Evolutionary conservation across 2,888 invertebrate species (phyloP), one percentile per base, ranked within the genome.

Genomic region (Cephonodes hylas): DNA sequence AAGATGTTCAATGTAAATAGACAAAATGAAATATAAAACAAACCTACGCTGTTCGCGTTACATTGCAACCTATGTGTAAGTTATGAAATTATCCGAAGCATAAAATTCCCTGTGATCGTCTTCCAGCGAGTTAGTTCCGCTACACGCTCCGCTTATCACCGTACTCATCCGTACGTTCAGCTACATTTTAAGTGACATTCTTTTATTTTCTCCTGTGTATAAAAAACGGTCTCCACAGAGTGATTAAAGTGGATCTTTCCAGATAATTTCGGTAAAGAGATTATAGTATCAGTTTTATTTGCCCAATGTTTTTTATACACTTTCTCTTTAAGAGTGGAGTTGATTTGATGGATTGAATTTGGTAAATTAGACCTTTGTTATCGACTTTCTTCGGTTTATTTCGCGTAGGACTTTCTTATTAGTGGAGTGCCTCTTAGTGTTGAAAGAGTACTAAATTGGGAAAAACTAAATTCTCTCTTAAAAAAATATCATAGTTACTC

Each of bases 181-280:
- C 45, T 45, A 22, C 20, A 45, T 45, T 45, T 22, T 45, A 13
- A 22, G 38, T 38, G 45, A 45, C 22, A 20, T 22, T 45, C 22
- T 13, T 45, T 45, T 45, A 45, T 45, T 45, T 45, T 38, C 38
- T 38, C 38, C 38, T n/a, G n/a, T 38, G n/a, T 38, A 38, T 38
- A 38, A 38, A n/a, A 48, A 25, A 48, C n/a, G n/a, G 27, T 27
- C n/a, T 15, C 48, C 7, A 3, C 15, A 15, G 15, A 45, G 27
- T 48, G 48, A 48, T 53, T 53, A 31, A 53, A 53, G 27, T 53
- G 48, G 48, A 48, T 48, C 25, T 20, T 18, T 15, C 25, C 27
- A 59, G 45, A 59, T 59, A 45, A 45, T 59, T 59, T 45, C 45
- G 27, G 31, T 18, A 31, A 59, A 45, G 45, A 25, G 22, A 58